phyloP scores from a whole-genome alignment of 35 echinoderm and acorn worm genomes.

The Acanthaster planci region DNA sequence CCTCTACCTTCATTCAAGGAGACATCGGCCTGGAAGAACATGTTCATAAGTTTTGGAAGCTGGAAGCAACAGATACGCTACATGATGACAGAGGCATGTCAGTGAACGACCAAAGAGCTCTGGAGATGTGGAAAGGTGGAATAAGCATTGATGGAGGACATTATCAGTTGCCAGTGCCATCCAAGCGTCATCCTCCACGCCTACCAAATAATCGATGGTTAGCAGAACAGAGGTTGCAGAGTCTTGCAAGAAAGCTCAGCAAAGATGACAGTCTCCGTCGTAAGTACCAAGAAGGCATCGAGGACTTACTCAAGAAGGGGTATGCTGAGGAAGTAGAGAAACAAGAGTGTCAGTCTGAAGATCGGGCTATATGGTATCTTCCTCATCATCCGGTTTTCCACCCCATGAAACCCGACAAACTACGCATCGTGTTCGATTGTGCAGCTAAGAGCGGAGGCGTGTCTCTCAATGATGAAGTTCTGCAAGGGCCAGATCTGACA shows the following conservation, averaged over 20 bases:
- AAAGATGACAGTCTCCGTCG: conserved; percentile 22
- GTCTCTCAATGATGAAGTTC: conserved; percentile 51
- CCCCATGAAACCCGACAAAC: conserved; percentile 47
- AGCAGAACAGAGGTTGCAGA: conserved; percentile 45
- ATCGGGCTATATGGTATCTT: conserved; percentile 40
- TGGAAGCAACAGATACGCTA: background rate
- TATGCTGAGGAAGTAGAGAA: conserved; percentile 40
- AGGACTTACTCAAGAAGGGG: conserved; percentile 9
- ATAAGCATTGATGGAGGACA: conserved; percentile 44
- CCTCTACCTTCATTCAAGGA: conserved; percentile 38
- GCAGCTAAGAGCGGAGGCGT: conserved; percentile 15
- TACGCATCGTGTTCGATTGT: conserved; percentile 53
- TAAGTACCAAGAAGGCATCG: conserved; percentile 35
- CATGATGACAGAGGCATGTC: conserved; percentile 32
- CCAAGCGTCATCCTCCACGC: conserved; percentile 11
- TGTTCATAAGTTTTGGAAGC: background rate
- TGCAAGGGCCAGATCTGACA: conserved; percentile 70
- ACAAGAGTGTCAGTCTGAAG: background rate
- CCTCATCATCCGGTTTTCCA: conserved; percentile 52
- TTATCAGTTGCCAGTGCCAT: conserved; percentile 63
- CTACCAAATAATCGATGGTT: conserved; percentile 45
- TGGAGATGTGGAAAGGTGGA: conserved; percentile 30
- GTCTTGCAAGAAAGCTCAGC: conserved; percentile 42
- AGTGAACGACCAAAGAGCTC: conserved; percentile 45
- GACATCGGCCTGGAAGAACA: conserved; percentile 20